A percentile compares a stretch with the other conserved stretches of the same genome.
These are phyloP conservation scores for Paguma larvata DNA, from an alignment of 2,797 vertebrate genomes.

Conservation along the genomic window DNA sequence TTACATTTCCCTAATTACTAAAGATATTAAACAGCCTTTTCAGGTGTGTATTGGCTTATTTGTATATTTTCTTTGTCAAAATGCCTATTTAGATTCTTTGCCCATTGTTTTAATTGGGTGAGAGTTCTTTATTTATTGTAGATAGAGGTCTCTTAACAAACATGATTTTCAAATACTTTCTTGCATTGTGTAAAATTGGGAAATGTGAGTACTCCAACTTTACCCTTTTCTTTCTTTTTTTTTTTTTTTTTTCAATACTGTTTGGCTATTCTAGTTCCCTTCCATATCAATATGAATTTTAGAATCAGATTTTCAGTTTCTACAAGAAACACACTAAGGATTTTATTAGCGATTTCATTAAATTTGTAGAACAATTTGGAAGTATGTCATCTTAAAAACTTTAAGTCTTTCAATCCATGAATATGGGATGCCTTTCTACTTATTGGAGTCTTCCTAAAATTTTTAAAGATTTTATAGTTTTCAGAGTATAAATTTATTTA, in stretches of 20 bases:
- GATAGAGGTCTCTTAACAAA: neutral
- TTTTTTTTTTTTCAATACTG: neutral
- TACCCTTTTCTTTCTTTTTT: neutral
- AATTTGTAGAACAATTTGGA: neutral
- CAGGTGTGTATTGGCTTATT: neutral
- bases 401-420: neutral
- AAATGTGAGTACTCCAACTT: neutral
- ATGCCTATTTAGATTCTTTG: neutral
- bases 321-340: neutral
- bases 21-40: neutral
- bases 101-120: neutral
- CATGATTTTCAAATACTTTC: neutral
- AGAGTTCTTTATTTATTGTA: neutral
- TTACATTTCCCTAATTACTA: neutral
- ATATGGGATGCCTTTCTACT: neutral
- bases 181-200: neutral
- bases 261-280: neutral
- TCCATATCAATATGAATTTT: neutral
- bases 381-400: neutral
- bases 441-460: neutral
- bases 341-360: neutral
- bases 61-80: neutral
- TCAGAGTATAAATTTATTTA: neutral
- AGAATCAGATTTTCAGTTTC: neutral
- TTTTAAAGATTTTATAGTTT: neutral